A percentile compares a stretch with the other conserved stretches of the same genome.
These are phyloP conservation scores for Phalanger gymnotis DNA, from an alignment of 2,797 vertebrate genomes.

Conservation along the genomic window DNA sequence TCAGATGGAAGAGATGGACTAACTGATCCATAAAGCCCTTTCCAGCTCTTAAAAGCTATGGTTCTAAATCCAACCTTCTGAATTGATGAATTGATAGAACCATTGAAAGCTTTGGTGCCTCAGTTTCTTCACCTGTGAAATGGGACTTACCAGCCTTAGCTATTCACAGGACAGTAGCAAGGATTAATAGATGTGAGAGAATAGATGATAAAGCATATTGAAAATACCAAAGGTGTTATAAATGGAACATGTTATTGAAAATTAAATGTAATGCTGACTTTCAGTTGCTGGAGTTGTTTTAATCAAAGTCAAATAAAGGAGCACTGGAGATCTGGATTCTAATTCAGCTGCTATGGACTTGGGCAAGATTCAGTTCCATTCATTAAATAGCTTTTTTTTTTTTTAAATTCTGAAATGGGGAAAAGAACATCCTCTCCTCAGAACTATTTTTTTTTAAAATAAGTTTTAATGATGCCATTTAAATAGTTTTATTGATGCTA, in stretches of 20 bases:
- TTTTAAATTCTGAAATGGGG: not conserved
- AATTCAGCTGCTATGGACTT: not conserved
- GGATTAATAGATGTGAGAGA: not conserved
- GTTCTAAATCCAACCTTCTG: not conserved
- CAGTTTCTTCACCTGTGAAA: not conserved
- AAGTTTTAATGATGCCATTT: not conserved
- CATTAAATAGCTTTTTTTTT: not conserved
- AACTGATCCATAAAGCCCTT: slow-evolving; percentile 40
- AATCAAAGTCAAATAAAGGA: not conserved
- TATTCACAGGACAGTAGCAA: not conserved
- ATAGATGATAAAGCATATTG: not conserved
- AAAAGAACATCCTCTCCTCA: not conserved
- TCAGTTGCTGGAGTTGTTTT: not conserved
- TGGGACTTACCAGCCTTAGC: not conserved
- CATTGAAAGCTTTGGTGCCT: not conserved
- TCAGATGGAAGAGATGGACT: not conserved
- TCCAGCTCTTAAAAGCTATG: slow-evolving; percentile 5
- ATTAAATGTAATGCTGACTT: not conserved
- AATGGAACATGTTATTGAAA: not conserved
- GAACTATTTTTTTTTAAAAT: not conserved
- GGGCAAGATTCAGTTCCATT: not conserved
- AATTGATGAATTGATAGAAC: not conserved
- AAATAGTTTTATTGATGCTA: not conserved
- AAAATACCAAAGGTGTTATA: not conserved
- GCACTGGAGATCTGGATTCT: not conserved